A percentile compares a stretch with the other conserved stretches of the same genome.
phyloP scores from a whole-genome alignment of 2,888 invertebrate genomes.

The Sphaerophoria taeniata region DNA sequence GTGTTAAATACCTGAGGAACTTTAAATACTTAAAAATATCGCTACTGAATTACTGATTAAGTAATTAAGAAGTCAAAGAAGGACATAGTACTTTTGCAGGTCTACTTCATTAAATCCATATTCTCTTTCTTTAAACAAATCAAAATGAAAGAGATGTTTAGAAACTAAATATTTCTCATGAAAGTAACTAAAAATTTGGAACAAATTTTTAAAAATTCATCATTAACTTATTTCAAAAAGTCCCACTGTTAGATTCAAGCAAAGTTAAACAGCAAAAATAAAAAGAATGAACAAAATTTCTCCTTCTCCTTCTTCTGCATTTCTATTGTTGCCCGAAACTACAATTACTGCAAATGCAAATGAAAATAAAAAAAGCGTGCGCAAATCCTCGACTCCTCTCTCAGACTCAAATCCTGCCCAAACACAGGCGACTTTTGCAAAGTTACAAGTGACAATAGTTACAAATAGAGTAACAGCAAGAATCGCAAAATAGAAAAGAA shows the following conservation, averaged over 20 bases:
- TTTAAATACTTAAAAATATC: too few relatives aligned
- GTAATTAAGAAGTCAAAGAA: too few relatives aligned
- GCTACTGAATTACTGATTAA: too few relatives aligned
- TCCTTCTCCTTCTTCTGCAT: not conserved
- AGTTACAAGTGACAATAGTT: conserved; percentile 71
- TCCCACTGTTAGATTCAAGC: not conserved
- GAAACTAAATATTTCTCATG: too few relatives aligned
- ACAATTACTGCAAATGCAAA: conserved; percentile 37
- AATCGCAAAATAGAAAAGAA: conserved; percentile 35
- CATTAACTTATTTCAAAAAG: too few relatives aligned
- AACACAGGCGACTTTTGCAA: conserved; percentile 23
- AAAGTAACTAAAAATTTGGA: too few relatives aligned
- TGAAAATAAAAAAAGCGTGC: conserved; percentile 19
- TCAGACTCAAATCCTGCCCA: not conserved
- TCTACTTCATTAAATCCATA: too few relatives aligned
- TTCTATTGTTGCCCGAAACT: conserved; percentile 48
- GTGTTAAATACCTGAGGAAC: too few relatives aligned
- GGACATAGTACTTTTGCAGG: too few relatives aligned
- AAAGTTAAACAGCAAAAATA: not conserved
- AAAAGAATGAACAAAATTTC: conserved; percentile 22
- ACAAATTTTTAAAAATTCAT: too few relatives aligned
- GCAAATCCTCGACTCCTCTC: conserved; percentile 7
- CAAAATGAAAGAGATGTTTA: too few relatives aligned
- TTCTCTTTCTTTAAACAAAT: too few relatives aligned
- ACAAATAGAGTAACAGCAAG: conserved; percentile 63